These are phyloP conservation scores for Chiloscyllium plagiosum DNA, from an alignment of 2,113 vertebrate genomes.

Conservation along the genomic window DNA sequence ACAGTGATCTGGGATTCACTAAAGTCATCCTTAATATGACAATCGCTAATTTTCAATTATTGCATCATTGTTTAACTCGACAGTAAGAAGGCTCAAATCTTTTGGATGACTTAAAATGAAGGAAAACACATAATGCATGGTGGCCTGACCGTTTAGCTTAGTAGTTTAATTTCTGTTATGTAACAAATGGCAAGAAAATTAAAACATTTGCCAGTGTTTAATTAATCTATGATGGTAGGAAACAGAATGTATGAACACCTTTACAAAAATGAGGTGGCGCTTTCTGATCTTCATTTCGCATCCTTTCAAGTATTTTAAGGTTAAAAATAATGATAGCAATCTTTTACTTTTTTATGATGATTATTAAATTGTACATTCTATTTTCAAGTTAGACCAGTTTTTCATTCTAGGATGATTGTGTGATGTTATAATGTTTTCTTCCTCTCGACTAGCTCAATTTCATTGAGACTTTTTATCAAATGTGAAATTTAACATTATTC, in stretches of 20 bases:
- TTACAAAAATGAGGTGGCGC: not conserved
- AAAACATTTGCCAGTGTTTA: not conserved
- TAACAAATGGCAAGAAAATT: not conserved
- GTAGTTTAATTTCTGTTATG: not conserved
- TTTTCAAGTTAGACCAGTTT: not conserved
- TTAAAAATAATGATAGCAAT: not conserved
- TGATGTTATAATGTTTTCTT: not conserved
- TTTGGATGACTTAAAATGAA: not conserved
- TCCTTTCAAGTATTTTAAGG: not conserved
- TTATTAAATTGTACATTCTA: not conserved
- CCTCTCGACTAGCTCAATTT: not conserved
- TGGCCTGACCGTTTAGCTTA: not conserved
- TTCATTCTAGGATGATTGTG: not conserved
- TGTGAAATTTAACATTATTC: not conserved
- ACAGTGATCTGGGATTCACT: not conserved
- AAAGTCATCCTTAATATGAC: not conserved
- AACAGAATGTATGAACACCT: not conserved
- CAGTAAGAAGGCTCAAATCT: not conserved
- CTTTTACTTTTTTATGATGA: not conserved
- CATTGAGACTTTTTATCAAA: not conserved
- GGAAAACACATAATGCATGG: not conserved
- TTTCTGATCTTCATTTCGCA: slow-evolving; percentile 5
- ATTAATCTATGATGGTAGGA: not conserved
- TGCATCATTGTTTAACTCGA: not conserved
- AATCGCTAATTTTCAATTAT: not conserved